phyloP scores from a whole-genome alignment of 2,888 invertebrate genomes.

The Tridacna gigas region DNA sequence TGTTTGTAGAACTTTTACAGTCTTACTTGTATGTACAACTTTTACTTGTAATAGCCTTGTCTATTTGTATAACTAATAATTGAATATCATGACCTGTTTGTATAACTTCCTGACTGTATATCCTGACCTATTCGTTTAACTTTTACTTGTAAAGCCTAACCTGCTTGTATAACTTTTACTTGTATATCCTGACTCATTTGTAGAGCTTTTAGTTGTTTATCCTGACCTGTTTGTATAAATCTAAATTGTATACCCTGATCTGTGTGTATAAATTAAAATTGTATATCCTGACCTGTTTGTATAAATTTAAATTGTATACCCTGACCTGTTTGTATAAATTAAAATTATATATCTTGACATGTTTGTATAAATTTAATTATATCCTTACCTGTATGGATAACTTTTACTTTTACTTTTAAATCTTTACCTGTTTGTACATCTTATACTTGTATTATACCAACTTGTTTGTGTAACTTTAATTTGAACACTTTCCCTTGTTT shows the following conservation, averaged over 20 bases:
- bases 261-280: constrained; percentile 95
- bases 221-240: constrained; percentile 91
- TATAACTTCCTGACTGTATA: too few relatives aligned
- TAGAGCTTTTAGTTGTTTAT: constrained; percentile 93
- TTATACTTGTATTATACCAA: constrained; percentile 90
- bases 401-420: constrained; percentile 93
- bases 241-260: constrained; percentile 92
- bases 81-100: too few relatives aligned
- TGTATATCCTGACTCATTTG: constrained; percentile 89
- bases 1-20: too few relatives aligned
- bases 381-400: constrained; percentile 91
- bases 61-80: too few relatives aligned
- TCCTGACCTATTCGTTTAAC: too few relatives aligned
- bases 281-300: constrained; percentile 91
- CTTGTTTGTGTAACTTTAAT: constrained; percentile 94
- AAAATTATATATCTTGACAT: constrained; percentile 93
- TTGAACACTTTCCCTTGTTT: too few relatives aligned
- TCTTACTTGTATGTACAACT: too few relatives aligned
- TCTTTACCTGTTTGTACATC: constrained; percentile 90
- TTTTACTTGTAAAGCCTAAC: too few relatives aligned
- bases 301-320: constrained; percentile 94
- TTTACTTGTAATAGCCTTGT: too few relatives aligned
- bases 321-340: constrained; percentile 92
- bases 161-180: too few relatives aligned
- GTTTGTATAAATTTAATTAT: too few relatives aligned